Base-by-base conservation (phyloP, 2,888 invertebrate species). In the Deladenus siricidicola region DNA sequence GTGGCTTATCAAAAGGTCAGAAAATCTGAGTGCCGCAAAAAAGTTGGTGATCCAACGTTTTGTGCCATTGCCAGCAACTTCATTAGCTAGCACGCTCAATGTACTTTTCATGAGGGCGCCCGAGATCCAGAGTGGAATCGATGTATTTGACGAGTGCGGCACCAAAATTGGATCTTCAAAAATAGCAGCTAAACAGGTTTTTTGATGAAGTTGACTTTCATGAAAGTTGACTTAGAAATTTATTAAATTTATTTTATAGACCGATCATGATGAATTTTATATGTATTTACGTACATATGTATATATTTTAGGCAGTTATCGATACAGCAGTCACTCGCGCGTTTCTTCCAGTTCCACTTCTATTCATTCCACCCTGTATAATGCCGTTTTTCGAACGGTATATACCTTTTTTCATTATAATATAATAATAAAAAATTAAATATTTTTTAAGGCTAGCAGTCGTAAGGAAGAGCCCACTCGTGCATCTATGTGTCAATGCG, bases 101-200 rank as follows among this genome's bases (percentile, higher is more conserved):
- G 81, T 82, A 3, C 56, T 83, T 23, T 74, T 81, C 62, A 83
- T 83, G 83, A 74, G 83, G 53, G 53, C 24, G 51, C 44, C 66
- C 19, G 82, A 82, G 64, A 66, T 81, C 28, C 66, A 72, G 8
- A 79, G 79, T 34, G 82, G 83, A 10, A 82, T 83, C 56, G 80
- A 81, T 26, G 82, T 83, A 1, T 74, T 79, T 58, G 81, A 83
- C 63, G 72, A 75, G 34, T 63, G 78, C 23, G 79, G 80, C 8
- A 77, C 79, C 34, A 75, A 79, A 1, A 71, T 83, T 3, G 83
- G 83, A n/a, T 79, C 81, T 0, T 83, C 82, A 10, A 78, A 80
- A 71, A 72, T 80, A 23, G 83, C 83, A 17, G 83, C 83, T 14
- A 80, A 78, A 70, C 79, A 81, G 76, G 82, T 81, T 8, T 45